phyloP scores from a whole-genome alignment of 2,797 vertebrate genomes.

The Meda fulgida region DNA sequence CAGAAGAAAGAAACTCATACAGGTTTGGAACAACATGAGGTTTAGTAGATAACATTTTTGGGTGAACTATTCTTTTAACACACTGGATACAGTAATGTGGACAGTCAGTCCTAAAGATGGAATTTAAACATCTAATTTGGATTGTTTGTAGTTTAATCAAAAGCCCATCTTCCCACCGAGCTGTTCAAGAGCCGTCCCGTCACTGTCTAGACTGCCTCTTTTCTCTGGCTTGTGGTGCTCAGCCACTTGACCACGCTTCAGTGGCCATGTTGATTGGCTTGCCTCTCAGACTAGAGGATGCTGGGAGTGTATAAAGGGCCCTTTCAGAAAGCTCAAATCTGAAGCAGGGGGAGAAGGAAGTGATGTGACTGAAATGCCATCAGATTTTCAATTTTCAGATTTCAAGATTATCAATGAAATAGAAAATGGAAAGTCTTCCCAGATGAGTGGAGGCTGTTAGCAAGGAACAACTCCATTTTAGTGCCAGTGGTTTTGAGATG shows the following conservation, averaged over 20 bases:
- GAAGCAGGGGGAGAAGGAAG: slow-evolving; percentile 19
- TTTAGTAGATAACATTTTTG: too few species aligned
- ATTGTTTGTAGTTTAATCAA: slow-evolving; percentile 22
- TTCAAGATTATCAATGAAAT: slow-evolving; percentile 10
- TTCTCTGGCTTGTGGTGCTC: slow-evolving; percentile 14
- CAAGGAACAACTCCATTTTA: background rate
- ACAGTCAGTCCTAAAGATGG: background rate
- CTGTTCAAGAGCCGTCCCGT: background rate
- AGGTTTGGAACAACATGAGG: too few species aligned
- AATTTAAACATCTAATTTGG: slow-evolving; percentile 1
- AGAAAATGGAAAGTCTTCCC: slow-evolving; percentile 1
- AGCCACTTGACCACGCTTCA: slow-evolving; percentile 31
- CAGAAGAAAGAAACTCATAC: too few species aligned
- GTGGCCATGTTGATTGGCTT: slow-evolving; percentile 21
- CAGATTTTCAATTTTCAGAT: too few species aligned
- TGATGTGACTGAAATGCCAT: background rate
- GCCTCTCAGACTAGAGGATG: slow-evolving; percentile 1
- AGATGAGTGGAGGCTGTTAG: background rate
- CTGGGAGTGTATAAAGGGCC: slow-evolving; percentile 6
- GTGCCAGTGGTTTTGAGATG: background rate
- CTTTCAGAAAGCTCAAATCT: slow-evolving; percentile 26
- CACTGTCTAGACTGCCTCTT: slow-evolving; percentile 27
- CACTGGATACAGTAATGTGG: background rate
- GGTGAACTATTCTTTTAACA: too few species aligned
- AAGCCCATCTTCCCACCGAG: background rate